These are phyloP conservation scores for Tenualosa thibaudeaui DNA, from an alignment of 2,797 vertebrate genomes.

Conservation along the genomic window DNA sequence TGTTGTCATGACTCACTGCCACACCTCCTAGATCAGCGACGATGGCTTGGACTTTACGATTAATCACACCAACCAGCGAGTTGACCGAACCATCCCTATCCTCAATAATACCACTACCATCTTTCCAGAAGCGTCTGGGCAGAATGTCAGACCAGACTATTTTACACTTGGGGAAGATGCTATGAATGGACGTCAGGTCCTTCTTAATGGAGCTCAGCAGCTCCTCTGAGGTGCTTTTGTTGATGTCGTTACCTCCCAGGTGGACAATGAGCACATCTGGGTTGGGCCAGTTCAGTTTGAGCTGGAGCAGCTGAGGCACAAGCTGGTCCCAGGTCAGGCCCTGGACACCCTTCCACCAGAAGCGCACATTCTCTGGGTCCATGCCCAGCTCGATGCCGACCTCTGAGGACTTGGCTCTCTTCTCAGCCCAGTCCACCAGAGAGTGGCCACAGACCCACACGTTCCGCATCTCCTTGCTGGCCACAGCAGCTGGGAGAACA, in stretches of 20 bases:
- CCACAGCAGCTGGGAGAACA: slow-evolving; percentile 60
- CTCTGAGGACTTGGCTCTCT: slow-evolving; percentile 74
- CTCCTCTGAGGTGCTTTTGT: slow-evolving; percentile 66
- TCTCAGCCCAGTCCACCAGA: slow-evolving; percentile 81
- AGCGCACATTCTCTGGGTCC: slow-evolving; percentile 70
- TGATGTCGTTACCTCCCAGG: slow-evolving; percentile 79
- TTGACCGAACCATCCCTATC: slow-evolving; percentile 65
- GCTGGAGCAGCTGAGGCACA: slow-evolving; percentile 72
- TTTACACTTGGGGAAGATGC: slow-evolving; percentile 72
- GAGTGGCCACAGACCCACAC: slow-evolving; percentile 83
- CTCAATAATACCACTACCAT: slow-evolving; percentile 47
- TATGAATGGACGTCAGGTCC: slow-evolving; percentile 73
- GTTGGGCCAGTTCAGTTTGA: slow-evolving; percentile 74
- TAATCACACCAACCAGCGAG: slow-evolving; percentile 66
- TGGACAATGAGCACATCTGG: slow-evolving; percentile 78
- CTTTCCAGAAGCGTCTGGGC: slow-evolving; percentile 72
- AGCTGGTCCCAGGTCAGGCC: slow-evolving; percentile 81
- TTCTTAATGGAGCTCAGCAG: slow-evolving; percentile 74
- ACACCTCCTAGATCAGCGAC: slow-evolving; percentile 65
- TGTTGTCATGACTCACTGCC: slow-evolving; percentile 68
- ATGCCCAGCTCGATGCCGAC: slow-evolving; percentile 81
- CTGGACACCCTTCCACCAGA: slow-evolving; percentile 79
- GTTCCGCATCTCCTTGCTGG: slow-evolving; percentile 70
- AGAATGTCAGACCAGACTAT: slow-evolving; percentile 79
- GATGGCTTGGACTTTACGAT: slow-evolving; percentile 64